These are phyloP conservation scores for Columba livia DNA, from an alignment of 2,113 vertebrate species.

Conservation along the genomic window DNA sequence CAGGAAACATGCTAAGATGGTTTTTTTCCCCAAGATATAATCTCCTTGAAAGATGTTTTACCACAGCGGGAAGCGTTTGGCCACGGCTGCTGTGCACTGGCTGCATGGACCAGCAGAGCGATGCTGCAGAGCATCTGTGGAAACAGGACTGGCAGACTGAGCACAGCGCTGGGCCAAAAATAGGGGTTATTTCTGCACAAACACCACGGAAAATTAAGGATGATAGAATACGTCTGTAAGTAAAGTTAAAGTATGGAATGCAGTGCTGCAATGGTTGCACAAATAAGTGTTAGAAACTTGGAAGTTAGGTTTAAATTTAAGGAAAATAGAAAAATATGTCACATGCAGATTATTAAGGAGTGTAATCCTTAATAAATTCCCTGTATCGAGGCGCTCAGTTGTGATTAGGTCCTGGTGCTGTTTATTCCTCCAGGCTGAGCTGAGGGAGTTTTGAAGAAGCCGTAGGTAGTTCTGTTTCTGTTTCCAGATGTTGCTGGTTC, in stretches of 20 bases:
- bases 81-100: not conserved
- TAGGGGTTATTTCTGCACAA: not conserved
- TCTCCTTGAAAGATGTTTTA: not conserved
- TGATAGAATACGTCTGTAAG: not conserved
- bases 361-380: not conserved
- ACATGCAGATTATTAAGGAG: not conserved
- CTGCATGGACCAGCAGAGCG: not conserved
- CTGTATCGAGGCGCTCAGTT: no score
- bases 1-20: not conserved
- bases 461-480: not conserved
- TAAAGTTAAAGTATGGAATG: not conserved
- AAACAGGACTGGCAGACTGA: not conserved
- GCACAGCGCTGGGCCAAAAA: not conserved
- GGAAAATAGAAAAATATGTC: not conserved
- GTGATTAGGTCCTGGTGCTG: not conserved
- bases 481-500: not conserved
- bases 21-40: no score
- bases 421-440: not conserved
- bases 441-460: not conserved
- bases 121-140: not conserved
- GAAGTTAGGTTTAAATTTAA: not conserved
- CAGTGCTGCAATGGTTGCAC: not conserved
- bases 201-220: not conserved
- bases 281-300: not conserved
- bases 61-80: not conserved